Evolutionary conservation across 2,797 vertebrate species (phyloP), one percentile per base, ranked within the genome.

Genomic region (Buceros bicornis): DNA sequence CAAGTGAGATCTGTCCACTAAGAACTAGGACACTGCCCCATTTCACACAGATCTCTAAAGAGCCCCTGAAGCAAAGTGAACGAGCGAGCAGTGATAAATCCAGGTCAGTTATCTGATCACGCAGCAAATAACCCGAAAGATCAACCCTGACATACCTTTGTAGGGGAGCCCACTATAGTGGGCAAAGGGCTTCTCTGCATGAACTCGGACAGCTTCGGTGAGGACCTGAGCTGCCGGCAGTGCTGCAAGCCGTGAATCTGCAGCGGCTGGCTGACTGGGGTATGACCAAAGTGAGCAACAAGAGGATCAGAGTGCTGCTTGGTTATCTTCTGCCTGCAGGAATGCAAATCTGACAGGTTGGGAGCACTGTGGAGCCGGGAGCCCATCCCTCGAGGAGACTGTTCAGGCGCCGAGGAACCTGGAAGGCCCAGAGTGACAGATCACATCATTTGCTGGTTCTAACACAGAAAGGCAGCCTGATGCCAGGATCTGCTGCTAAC

Each of bases 141-240:
- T 4, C 0, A 16, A 85, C 62, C 47, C 37, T 19, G 26, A 45
- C 26, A 21, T 95, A 99, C 99, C 99, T 98, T 98, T 51, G 98
- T 98, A 10, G 99, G 99, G 71, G 99, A 99, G 89, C 99, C 99
- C 92, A 99, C 89, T 94, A 99, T 99, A 6, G 99, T 99, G 77
- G 99, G 99, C 35, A 99, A 98, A 40, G 99, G 99, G 97, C 98
- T 99, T 25, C 99, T 98, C 98, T 99, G 99, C 97, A 99, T 98
- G 95, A 99, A 99, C 93, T 99, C 99, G 0, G 99, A 99, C 76
- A 99, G 98, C 92, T 99, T 99, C 5, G 99, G 99, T 1, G 99
- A 99, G 43, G 99, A 98, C 12, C 99, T 98, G 28, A 99, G 98
- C 28, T 99, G 98, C 40, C 99, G 98, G 93, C 98, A 93, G 51